These are phyloP conservation scores for Equus przewalskii DNA, from an alignment of 2,113 vertebrate genomes.

Conservation along the genomic window DNA sequence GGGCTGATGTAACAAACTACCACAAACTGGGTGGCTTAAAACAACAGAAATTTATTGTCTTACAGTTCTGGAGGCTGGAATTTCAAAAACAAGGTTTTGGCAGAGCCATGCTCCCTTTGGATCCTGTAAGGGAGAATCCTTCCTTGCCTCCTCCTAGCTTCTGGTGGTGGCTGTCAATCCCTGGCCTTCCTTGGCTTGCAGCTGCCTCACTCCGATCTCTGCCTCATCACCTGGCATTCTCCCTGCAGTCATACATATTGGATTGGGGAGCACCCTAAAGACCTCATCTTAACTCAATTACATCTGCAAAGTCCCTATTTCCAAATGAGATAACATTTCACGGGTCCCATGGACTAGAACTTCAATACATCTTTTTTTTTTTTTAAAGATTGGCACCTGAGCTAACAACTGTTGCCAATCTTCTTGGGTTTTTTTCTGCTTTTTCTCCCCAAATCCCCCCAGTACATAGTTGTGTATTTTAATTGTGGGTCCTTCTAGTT, in stretches of 20 bases:
- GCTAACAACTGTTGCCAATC: too few relatives aligned
- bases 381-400: too few relatives aligned
- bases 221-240: background rate
- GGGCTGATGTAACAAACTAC: background rate
- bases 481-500: too few relatives aligned
- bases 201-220: background rate
- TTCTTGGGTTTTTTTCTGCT: too few relatives aligned
- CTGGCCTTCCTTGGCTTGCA: background rate
- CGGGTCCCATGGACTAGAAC: background rate
- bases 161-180: background rate
- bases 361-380: background rate
- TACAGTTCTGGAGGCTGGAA: background rate
- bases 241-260: background rate
- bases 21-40: background rate
- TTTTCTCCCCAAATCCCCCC: too few relatives aligned
- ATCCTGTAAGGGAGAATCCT: background rate
- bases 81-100: background rate
- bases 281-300: slow-evolving; percentile 3
- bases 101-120: background rate
- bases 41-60: slow-evolving; percentile 11
- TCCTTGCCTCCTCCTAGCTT: background rate
- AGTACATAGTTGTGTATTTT: too few relatives aligned
- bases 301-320: background rate
- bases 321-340: background rate
- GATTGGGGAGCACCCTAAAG: background rate